These are phyloP conservation scores for Gallinago jamesoni DNA, from an alignment of 2,113 vertebrate genomes.

Conservation along the genomic window DNA sequence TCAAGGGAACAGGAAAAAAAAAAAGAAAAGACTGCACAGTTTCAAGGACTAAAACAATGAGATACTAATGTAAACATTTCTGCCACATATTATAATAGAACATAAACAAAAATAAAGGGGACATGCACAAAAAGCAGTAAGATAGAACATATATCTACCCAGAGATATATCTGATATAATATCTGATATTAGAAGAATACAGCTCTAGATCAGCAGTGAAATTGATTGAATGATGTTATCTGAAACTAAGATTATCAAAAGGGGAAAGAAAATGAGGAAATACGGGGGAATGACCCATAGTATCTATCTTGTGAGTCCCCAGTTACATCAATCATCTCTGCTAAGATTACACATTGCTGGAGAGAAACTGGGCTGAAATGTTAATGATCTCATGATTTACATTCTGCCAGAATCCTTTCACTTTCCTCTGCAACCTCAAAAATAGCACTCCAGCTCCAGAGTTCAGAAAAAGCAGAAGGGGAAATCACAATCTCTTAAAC, in stretches of 20 bases:
- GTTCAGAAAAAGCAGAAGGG: background rate
- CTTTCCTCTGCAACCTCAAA: background rate
- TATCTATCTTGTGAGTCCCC: background rate
- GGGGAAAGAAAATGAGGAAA: conserved; percentile 49
- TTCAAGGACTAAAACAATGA: background rate
- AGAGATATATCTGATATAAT: background rate
- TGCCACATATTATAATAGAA: background rate
- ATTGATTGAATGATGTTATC: conserved; percentile 28
- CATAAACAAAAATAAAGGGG: background rate
- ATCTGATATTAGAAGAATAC: background rate
- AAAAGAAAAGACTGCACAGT: fast-evolving
- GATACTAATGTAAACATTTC: background rate
- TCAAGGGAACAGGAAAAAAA: background rate
- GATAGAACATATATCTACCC: background rate
- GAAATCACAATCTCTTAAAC: background rate
- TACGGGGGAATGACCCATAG: background rate
- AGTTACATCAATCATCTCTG: conserved; percentile 28
- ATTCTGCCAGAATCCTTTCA: conserved; percentile 21
- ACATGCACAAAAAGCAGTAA: background rate
- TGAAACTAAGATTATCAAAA: conserved; percentile 35
- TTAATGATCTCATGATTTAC: conserved; percentile 60
- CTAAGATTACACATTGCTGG: background rate
- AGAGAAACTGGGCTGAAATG: conserved; percentile 50
- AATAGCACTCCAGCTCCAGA: background rate
- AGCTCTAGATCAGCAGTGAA: conserved; percentile 4